These are phyloP conservation scores for Philereme vetulata DNA, from an alignment of 2,888 invertebrate species.

Conservation along the genomic window DNA sequence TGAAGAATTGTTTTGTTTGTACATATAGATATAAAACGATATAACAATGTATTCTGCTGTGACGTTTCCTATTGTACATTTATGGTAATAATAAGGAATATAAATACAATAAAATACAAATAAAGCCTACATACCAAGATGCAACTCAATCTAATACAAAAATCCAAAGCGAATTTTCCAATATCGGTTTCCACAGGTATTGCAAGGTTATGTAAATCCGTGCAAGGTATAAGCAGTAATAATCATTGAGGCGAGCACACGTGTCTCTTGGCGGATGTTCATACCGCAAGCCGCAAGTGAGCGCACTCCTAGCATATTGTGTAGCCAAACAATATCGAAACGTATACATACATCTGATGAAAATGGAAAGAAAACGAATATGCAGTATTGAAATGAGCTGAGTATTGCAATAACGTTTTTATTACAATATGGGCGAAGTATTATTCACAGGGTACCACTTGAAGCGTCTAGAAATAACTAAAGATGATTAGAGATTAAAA, in stretches of 20 bases:
- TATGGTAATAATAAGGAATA: too few species aligned
- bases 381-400: not conserved
- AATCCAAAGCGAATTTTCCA: conserved; percentile 25
- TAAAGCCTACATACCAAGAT: conserved; percentile 5
- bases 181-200: conserved; percentile 32
- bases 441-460: too few species aligned
- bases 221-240: conserved; percentile 69
- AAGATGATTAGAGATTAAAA: too few species aligned
- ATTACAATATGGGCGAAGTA: too few species aligned
- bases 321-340: conserved; percentile 73
- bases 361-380: conserved; percentile 51
- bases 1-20: too few species aligned
- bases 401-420: too few species aligned
- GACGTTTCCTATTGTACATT: too few species aligned
- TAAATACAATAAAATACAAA: too few species aligned
- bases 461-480: too few species aligned
- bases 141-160: conserved; percentile 19
- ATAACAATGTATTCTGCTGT: too few species aligned
- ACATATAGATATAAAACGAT: too few species aligned
- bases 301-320: conserved; percentile 54
- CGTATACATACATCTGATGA: conserved; percentile 64
- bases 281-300: conserved; percentile 24
- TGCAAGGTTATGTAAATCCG: conserved; percentile 41
- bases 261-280: conserved; percentile 64
- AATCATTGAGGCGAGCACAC: conserved; percentile 73